Evolutionary conservation across 2,797 vertebrate species (phyloP), one percentile per base, ranked within the genome.

Genomic region (Psittacula derbiana): DNA sequence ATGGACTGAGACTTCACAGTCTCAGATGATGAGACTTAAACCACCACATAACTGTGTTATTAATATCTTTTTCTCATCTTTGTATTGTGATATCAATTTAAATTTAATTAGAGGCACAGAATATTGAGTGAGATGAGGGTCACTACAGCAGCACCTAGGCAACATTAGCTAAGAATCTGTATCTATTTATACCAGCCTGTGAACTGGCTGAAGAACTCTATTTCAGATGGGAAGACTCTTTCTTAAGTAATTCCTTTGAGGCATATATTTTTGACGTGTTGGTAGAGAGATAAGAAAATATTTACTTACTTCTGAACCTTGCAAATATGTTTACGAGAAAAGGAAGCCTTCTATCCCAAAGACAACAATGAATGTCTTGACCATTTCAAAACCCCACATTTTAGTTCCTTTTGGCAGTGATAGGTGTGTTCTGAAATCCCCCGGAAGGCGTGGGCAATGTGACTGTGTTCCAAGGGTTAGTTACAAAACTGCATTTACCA

Each of bases 281-380:
- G 11, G 43, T 25, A 25, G 31, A 86, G 27, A 11, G 23, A 38
- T 43, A 47, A 24, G 23, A 70, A 64, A 53, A 41, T 1, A 20
- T 30, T 70, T 23, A 23, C 33, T 43, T 64, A 53, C 14, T 64
- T 57, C 9, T 36, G 9, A 47, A 17, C 6, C 16, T 65, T 70
- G 21, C 0, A 2, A 65, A 58, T 1, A 23, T 60, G 31, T 80
- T 12, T 14, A 38, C 30, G 16, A 65, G 64, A 38, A 80, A 60
- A 75, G 21, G 5, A 65, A 85, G 4, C 3, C n/a, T 53, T 67
- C 2, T 71, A 7, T 47, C 16, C 13, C n/a, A 52, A 50, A 40
- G 30, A 62, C 0, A 1, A 30, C 13, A 40, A 40, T 10, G 1
- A 24, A 53, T 17, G 10, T 44, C 31, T 50, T 52, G 9, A 6